Percentiles rank a stretch among this genome's conserved stretches.
These are phyloP conservation scores for Drosophila villosipedis DNA, from an alignment of 2,888 invertebrate genomes.

Conservation along the genomic window DNA sequence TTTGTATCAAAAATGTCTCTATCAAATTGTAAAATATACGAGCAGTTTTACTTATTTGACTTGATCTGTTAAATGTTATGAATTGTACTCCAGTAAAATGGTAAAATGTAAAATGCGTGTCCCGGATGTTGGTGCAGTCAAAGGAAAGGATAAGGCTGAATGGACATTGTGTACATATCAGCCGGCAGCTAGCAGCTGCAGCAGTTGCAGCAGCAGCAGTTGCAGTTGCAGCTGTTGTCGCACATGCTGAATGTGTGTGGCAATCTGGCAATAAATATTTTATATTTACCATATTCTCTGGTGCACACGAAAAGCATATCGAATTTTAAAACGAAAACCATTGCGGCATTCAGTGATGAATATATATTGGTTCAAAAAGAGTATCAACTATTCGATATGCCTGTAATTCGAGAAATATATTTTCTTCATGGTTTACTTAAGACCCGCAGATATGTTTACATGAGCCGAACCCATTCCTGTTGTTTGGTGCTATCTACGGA, in stretches of 20 bases:
- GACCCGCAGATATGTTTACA: constrained; percentile 32
- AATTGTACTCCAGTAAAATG: constrained; percentile 40
- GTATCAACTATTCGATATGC: constrained; percentile 23
- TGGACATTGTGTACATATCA: constrained; percentile 49
- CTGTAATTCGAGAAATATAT: neutral
- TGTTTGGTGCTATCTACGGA: constrained; percentile 1
- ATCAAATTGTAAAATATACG: constrained; percentile 62
- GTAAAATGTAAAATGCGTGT: constrained; percentile 49
- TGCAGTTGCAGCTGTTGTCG: constrained; percentile 12
- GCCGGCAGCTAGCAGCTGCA: constrained; percentile 12
- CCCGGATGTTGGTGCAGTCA: constrained; percentile 61
- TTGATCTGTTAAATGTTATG: constrained; percentile 52
- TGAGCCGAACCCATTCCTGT: constrained; percentile 13
- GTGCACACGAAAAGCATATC: constrained; percentile 17
- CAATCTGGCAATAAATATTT: constrained; percentile 77
- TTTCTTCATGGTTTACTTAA: constrained; percentile 48
- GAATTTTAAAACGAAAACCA: neutral
- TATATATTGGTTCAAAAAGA: neutral
- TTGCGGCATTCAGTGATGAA: neutral
- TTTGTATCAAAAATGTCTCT: constrained; percentile 74
- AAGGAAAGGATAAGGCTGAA: constrained; percentile 66
- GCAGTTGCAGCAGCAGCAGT: constrained; percentile 5
- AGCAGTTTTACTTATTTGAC: constrained; percentile 21
- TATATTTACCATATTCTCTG: constrained; percentile 60
- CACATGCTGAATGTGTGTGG: constrained; percentile 55